These are phyloP conservation scores for Drosophila meridiana DNA, from an alignment of 2,888 invertebrate genomes.

Conservation along the genomic window DNA sequence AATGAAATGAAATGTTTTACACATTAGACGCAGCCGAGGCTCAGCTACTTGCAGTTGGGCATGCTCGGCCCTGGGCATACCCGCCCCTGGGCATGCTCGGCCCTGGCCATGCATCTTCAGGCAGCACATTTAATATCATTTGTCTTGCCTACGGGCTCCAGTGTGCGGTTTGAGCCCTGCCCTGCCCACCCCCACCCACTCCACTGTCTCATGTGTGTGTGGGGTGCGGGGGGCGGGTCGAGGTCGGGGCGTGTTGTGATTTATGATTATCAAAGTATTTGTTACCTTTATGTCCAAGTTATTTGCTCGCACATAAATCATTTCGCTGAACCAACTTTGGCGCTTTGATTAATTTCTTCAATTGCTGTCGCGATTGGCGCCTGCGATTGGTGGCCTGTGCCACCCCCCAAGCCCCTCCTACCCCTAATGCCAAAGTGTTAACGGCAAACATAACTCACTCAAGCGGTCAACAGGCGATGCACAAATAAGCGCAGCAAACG, in stretches of 20 bases:
- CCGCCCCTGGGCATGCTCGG: background rate
- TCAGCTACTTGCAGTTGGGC: conserved; percentile 30
- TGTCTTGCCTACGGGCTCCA: conserved; percentile 74
- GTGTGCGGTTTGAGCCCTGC: conserved; percentile 57
- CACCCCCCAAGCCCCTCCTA: background rate
- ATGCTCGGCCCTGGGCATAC: background rate
- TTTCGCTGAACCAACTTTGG: conserved; percentile 56
- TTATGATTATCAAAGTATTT: conserved; percentile 80
- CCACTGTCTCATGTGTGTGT: conserved; percentile 28
- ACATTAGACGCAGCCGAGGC: conserved; percentile 44
- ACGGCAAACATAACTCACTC: conserved; percentile 60
- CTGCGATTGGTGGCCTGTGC: conserved; percentile 38
- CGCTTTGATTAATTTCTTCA: conserved; percentile 79
- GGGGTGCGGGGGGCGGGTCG: background rate
- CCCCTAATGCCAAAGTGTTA: conserved; percentile 39
- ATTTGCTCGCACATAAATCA: conserved; percentile 77
- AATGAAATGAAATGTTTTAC: conserved; percentile 73
- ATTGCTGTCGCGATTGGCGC: conserved; percentile 73
- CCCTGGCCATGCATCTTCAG: conserved; percentile 33
- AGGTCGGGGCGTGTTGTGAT: conserved; percentile 62
- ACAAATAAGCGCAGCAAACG: conserved; percentile 26
- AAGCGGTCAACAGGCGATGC: conserved; percentile 46
- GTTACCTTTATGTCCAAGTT: conserved; percentile 78
- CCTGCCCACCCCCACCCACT: background rate
- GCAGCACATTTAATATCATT: conserved; percentile 75